phyloP scores from a whole-genome alignment of 2,113 vertebrate genomes.

The Clupea harengus region DNA sequence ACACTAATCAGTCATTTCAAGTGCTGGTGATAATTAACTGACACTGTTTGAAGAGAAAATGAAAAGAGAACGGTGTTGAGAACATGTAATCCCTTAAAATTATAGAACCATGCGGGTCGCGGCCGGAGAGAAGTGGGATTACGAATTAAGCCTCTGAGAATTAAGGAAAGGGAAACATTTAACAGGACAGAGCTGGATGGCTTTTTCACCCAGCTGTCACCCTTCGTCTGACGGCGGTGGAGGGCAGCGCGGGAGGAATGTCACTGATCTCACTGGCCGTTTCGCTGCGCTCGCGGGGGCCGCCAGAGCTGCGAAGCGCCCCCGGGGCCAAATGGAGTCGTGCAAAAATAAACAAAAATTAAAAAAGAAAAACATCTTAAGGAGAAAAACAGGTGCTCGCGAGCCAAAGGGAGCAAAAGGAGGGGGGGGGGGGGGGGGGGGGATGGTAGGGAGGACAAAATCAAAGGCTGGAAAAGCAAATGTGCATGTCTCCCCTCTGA shows the following conservation, averaged over 20 bases:
- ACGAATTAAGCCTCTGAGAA: conserved; percentile 3
- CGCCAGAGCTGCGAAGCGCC: conserved; percentile 28
- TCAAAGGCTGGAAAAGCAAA: conserved; percentile 55
- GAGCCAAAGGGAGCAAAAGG: conserved; percentile 27
- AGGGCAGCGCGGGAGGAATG: conserved; percentile 27
- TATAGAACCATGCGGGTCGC: neutral
- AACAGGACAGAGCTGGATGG: neutral
- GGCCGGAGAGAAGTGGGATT: conserved; percentile 9
- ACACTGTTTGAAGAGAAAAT: neutral
- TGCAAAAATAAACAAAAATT: conserved; percentile 46
- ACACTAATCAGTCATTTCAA: neutral
- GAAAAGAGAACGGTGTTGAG: neutral
- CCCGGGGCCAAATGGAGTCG: conserved; percentile 39
- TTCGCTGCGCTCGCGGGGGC: conserved; percentile 1
- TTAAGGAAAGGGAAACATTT: conserved; percentile 8
- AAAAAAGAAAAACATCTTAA: conserved; percentile 37
- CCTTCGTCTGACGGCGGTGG: conserved; percentile 16
- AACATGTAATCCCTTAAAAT: neutral
- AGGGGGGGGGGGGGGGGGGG: neutral
- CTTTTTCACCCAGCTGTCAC: conserved; percentile 29
- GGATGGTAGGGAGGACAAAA: conserved; percentile 37
- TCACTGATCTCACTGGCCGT: conserved; percentile 31
- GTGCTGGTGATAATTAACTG: conserved; percentile 2
- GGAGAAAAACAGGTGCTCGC: conserved; percentile 55
- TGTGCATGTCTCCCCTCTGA: conserved; percentile 61